These are phyloP conservation scores for Varanus komodoensis DNA, from an alignment of 2,113 vertebrate species.

Conservation along the genomic window DNA sequence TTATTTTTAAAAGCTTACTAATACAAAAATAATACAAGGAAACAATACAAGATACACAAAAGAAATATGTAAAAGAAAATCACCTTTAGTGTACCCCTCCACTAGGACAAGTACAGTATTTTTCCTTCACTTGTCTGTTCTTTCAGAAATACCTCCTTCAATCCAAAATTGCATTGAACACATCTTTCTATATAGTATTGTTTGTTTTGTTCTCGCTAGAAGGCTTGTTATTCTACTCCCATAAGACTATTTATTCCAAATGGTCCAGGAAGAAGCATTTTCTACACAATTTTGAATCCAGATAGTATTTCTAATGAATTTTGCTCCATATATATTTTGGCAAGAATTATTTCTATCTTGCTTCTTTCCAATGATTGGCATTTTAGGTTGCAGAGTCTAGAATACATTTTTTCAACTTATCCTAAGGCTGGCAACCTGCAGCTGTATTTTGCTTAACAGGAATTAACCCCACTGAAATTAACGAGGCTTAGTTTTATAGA, in stretches of 20 bases:
- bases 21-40: too few species aligned
- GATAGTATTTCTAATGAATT: not conserved
- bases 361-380: not conserved
- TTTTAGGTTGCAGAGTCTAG: too few species aligned
- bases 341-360: not conserved
- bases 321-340: not conserved
- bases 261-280: not conserved
- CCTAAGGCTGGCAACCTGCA: not conserved
- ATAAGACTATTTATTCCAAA: not conserved
- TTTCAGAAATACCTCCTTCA: too few species aligned
- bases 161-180: too few species aligned
- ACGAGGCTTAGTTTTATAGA: not conserved
- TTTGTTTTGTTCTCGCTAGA: not conserved
- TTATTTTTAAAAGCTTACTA: too few species aligned
- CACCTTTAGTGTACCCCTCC: too few species aligned
- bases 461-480: not conserved
- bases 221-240: not conserved
- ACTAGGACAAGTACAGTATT: too few species aligned
- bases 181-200: not conserved
- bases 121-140: too few species aligned
- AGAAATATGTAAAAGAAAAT: too few species aligned
- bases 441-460: not conserved
- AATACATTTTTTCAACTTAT: too few species aligned
- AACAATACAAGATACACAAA: too few species aligned
- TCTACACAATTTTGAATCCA: not conserved